These are phyloP conservation scores for Sebastolobus altivelis DNA, from an alignment of 2,797 vertebrate species.

Conservation along the genomic window DNA sequence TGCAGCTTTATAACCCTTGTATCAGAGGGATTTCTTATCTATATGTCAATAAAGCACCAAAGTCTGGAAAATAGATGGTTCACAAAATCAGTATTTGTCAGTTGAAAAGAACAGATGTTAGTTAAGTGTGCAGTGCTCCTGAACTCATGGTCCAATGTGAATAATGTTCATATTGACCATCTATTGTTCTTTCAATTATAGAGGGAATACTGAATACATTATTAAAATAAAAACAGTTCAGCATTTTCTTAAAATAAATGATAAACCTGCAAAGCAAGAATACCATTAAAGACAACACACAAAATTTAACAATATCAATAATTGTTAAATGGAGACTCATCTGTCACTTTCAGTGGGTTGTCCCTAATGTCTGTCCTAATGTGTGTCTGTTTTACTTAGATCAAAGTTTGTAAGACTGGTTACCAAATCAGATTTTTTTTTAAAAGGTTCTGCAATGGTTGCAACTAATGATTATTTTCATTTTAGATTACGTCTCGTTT, in stretches of 20 bases:
- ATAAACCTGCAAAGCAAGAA: neutral
- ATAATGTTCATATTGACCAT: neutral
- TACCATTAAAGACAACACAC: neutral
- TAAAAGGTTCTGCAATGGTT: neutral
- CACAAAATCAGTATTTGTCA: neutral
- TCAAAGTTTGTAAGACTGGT: neutral
- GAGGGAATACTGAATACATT: neutral
- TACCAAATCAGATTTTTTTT: neutral
- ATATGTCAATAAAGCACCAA: neutral
- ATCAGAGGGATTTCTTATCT: constrained; percentile 10
- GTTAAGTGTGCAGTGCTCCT: neutral
- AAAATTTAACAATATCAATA: neutral
- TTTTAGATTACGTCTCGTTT: neutral
- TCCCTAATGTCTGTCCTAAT: neutral
- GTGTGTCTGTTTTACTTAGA: neutral
- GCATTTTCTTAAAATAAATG: neutral
- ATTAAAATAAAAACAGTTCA: neutral
- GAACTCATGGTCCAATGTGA: neutral
- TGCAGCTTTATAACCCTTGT: neutral
- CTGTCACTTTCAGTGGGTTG: neutral
- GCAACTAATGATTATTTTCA: neutral
- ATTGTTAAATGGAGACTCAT: neutral
- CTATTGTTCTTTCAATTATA: neutral
- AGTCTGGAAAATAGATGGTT: neutral
- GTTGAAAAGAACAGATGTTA: neutral